These are phyloP conservation scores for Callocephalon fimbriatum DNA, from an alignment of 2,113 vertebrate genomes.

Conservation along the genomic window DNA sequence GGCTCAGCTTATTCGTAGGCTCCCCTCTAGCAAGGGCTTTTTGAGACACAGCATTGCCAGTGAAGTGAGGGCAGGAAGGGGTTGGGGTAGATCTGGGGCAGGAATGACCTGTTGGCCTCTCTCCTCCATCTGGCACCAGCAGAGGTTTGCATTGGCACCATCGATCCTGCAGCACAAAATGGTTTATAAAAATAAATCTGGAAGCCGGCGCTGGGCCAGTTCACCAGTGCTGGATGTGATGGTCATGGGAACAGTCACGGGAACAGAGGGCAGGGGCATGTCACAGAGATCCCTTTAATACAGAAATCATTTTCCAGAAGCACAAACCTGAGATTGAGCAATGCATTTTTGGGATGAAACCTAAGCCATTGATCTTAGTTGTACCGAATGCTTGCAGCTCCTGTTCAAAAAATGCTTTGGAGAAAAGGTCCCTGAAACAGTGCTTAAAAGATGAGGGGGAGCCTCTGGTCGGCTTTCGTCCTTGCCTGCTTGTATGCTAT, in stretches of 20 bases:
- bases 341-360: background rate
- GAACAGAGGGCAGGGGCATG: background rate
- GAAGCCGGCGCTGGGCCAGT: background rate
- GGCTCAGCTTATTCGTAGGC: background rate
- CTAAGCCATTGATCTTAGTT: background rate
- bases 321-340: background rate
- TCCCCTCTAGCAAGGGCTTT: background rate
- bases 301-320: background rate
- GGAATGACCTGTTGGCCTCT: background rate
- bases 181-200: background rate
- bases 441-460: background rate
- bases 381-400: background rate
- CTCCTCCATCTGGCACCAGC: background rate
- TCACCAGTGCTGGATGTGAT: background rate
- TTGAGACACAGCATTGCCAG: background rate
- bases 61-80: background rate
- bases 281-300: background rate
- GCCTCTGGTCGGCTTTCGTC: background rate
- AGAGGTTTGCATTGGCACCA: slow-evolving; percentile 7
- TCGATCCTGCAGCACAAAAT: background rate
- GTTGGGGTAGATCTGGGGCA: background rate
- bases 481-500: background rate
- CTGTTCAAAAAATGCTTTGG: background rate
- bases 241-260: background rate
- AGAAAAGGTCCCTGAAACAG: background rate